Evolutionary conservation across 2,888 invertebrate species (phyloP), one percentile per base, ranked within the genome.

Genomic region (Hipparchia sbordonii): DNA sequence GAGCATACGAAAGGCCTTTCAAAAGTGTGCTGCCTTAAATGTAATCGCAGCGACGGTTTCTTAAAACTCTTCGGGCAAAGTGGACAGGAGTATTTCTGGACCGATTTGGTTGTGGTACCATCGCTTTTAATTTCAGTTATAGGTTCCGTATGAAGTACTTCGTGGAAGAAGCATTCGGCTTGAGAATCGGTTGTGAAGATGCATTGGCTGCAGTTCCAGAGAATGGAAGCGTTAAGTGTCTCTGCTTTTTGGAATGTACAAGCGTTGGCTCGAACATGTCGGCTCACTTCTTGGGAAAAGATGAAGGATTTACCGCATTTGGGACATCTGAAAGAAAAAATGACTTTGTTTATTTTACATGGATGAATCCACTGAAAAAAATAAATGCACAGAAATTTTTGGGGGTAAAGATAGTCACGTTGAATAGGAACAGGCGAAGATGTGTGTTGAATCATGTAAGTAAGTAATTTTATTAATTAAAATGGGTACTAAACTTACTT

Each of bases 91-190:
- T 96, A 96, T 79, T 95, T 95, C 0, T 92, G 82, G 0, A 90
- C 72, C 0, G 82, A 69, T 66, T 86, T 87, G 9, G 88, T 84
- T 1, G 2, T 33, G 3, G 39, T 39, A 39, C 85, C 82, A 0
- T 85, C 84, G 0, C 85, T 83, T 13, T 67, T 73, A 78, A 70
- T 74, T 52, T 90, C 82, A 33, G 80, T 84, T 1, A 86, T 78
- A 0, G 94, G 92, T 9, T 94, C 92, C 0, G 90, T 89, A 82
- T 97, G 97, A 0, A 97, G 89, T 0, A 96, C 95, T 77, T 96
- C 95, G 86, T 97, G 97, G 83, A 95, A 97, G 72, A 97, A 90
- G 71, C 96, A 94, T 82, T 97, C 97, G 0, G 97, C 95, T 76
- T 96, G 94, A 0, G 96, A 96, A 69, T 95, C 93, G 0, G 96